A percentile compares a stretch with the other conserved stretches of the same genome.
Evolutionary conservation across 2,113 vertebrate genomes (phyloP).

Genomic region (Otolemur garnettii): DNA sequence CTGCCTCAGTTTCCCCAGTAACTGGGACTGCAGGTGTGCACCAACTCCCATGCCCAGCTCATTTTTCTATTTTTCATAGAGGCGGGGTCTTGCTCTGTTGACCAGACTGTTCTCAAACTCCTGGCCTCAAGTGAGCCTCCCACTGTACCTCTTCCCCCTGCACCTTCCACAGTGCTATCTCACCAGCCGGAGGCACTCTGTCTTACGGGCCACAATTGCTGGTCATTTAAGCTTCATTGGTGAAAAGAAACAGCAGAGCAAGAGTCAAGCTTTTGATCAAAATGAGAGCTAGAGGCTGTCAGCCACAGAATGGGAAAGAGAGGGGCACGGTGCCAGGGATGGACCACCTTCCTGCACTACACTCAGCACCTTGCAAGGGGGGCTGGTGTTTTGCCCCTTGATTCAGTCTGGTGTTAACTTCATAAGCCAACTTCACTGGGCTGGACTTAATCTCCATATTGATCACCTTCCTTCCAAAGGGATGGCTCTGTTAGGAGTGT

Average conservation of each 20-base stretch:
- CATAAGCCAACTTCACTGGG: no score
- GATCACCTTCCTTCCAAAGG: not conserved
- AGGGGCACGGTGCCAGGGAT: no score
- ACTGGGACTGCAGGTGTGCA: no score
- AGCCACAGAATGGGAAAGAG: no score
- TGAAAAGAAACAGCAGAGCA: not conserved
- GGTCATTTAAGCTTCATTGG: not conserved
- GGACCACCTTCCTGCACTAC: accelerated
- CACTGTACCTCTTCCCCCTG: no score
- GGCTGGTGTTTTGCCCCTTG: not conserved
- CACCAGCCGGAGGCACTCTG: not conserved
- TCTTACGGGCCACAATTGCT: not conserved
- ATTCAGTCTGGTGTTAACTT: not conserved
- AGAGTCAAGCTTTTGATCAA: not conserved
- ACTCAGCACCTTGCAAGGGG: not conserved
- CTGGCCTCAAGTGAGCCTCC: no score
- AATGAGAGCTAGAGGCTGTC: not conserved
- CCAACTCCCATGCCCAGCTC: no score
- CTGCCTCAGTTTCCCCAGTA: no score
- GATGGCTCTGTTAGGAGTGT: not conserved
- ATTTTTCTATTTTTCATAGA: no score
- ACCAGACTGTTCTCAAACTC: no score
- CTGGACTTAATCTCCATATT: not conserved
- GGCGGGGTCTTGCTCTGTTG: no score
- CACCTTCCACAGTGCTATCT: no score